These are phyloP conservation scores for Ictalurus punctatus DNA, from an alignment of 2,113 vertebrate genomes.

Conservation along the genomic window DNA sequence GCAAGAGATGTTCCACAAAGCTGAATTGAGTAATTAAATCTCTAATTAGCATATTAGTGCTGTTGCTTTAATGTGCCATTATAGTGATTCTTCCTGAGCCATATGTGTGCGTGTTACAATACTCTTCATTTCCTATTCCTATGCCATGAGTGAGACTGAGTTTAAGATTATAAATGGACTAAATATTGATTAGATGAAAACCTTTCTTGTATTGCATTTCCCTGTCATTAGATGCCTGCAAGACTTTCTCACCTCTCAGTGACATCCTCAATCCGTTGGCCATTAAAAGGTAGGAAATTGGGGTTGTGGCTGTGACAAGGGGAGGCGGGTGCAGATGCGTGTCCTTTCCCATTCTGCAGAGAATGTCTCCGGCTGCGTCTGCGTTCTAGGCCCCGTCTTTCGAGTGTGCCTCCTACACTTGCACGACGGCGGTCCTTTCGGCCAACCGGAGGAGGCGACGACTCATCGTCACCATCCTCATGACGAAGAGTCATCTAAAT, in stretches of 20 bases:
- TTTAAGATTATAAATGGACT: not conserved
- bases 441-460: conserved; percentile 74
- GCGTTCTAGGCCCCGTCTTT: conserved; percentile 81
- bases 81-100: not conserved
- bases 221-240: not conserved
- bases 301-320: conserved; percentile 60
- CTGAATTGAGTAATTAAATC: not conserved
- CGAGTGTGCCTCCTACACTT: conserved; percentile 76
- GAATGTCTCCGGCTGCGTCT: conserved; percentile 92
- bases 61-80: not conserved
- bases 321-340: conserved; percentile 81
- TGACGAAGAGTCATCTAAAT: conserved; percentile 81
- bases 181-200: not conserved
- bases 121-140: not conserved
- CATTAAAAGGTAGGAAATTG: conserved; percentile 69
- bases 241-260: conserved; percentile 81
- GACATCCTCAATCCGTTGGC: conserved; percentile 76
- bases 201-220: not conserved
- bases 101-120: not conserved
- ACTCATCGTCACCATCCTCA: conserved; percentile 86
- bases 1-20: not conserved
- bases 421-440: conserved; percentile 84
- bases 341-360: conserved; percentile 78
- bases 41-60: not conserved
- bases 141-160: not conserved